phyloP scores from a whole-genome alignment of 2,113 vertebrate genomes.

The Tachysurus fulvidraco region DNA sequence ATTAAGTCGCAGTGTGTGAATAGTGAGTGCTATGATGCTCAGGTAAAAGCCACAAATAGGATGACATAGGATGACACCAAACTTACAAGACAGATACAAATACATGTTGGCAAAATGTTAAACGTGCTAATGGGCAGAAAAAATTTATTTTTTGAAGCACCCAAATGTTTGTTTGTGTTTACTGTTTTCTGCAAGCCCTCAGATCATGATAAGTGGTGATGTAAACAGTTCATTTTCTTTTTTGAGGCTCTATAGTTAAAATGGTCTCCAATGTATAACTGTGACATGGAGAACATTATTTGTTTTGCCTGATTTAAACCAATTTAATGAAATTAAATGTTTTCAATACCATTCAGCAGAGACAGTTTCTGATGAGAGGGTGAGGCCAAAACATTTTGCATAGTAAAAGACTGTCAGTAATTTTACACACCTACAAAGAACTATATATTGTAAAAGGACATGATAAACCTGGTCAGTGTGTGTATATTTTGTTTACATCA shows the following conservation, averaged over 20 bases:
- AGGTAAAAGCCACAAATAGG: background rate
- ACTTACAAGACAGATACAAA: background rate
- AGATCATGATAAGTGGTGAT: background rate
- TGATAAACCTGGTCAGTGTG: background rate
- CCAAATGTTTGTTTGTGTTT: background rate
- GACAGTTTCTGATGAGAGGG: background rate
- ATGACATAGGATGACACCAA: background rate
- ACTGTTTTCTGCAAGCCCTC: background rate
- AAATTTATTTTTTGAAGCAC: background rate
- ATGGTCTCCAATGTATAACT: background rate
- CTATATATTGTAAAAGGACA: background rate
- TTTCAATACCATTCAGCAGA: background rate
- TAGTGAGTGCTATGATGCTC: background rate
- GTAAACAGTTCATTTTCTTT: background rate
- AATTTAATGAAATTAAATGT: background rate
- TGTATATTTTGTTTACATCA: background rate
- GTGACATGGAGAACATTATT: background rate
- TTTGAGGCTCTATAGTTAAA: background rate
- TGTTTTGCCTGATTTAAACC: background rate
- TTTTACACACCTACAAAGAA: background rate
- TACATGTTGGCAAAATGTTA: background rate
- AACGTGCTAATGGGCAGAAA: background rate
- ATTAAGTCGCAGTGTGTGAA: background rate
- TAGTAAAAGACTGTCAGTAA: background rate
- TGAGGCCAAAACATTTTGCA: background rate